A percentile compares a stretch with the other conserved stretches of the same genome.
Conservation (phyloP, 2,113 vertebrate genomes). For the Entelurus aequoreus region DNA sequence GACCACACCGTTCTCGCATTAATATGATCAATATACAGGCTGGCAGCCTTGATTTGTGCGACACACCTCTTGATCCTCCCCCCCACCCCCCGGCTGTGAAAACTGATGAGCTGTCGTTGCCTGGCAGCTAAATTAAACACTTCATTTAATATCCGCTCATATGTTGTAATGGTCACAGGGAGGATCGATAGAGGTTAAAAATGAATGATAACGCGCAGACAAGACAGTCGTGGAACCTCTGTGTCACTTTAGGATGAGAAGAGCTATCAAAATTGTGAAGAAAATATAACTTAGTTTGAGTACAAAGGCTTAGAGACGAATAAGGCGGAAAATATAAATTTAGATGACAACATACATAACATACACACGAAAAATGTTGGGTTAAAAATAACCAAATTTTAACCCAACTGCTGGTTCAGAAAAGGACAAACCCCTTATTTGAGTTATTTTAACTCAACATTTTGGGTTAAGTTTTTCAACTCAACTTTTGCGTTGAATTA, state of each 20-base stretch:
- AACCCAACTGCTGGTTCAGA: too few species aligned
- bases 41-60: slow-evolving; percentile 19
- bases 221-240: neutral
- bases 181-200: slow-evolving; percentile 33
- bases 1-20: neutral
- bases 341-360: too few species aligned
- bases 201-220: slow-evolving; percentile 13
- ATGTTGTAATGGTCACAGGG: slow-evolving; percentile 2
- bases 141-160: slow-evolving; percentile 26
- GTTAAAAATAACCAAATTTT: too few species aligned
- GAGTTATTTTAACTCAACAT: too few species aligned
- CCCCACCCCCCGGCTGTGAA: slow-evolving; percentile 10
- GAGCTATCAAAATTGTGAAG: neutral
- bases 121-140: slow-evolving; percentile 19
- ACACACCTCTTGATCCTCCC: slow-evolving; percentile 10
- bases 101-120: slow-evolving; percentile 30
- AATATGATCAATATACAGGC: slow-evolving; percentile 34
- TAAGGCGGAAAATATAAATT: too few species aligned
- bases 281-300: too few species aligned
- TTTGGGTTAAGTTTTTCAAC: too few species aligned
- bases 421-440: too few species aligned
- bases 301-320: too few species aligned
- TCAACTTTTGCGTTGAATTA: too few species aligned
- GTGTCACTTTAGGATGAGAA: neutral
- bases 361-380: too few species aligned